These are phyloP conservation scores for Spicauda simplicius DNA, from an alignment of 2,888 invertebrate species.

Conservation along the genomic window DNA sequence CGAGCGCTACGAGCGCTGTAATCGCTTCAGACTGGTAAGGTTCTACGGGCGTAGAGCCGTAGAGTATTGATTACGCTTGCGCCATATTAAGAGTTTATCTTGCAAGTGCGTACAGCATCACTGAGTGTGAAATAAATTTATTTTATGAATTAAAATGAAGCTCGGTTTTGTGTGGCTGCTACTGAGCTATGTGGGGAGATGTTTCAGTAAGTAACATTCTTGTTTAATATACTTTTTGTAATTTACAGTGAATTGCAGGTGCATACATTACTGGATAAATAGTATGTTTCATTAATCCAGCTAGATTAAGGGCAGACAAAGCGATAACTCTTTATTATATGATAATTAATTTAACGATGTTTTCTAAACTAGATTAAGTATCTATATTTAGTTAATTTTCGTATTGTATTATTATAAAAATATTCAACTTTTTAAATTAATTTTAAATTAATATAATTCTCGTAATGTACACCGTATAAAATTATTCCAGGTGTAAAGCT, in stretches of 20 bases:
- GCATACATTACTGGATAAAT: neutral
- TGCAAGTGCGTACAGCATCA: constrained; percentile 46
- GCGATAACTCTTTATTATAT: no score
- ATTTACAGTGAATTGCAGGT: neutral
- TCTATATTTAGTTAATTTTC: no score
- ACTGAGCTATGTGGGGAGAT: constrained; percentile 52
- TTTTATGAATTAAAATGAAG: constrained; percentile 58
- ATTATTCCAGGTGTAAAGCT: constrained; percentile 71
- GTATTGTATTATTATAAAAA: no score
- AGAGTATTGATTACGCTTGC: constrained; percentile 77
- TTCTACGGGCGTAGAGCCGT: constrained; percentile 44
- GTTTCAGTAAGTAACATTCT: constrained; percentile 61
- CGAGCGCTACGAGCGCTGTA: constrained; percentile 27
- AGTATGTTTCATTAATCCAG: neutral
- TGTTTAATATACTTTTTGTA: neutral
- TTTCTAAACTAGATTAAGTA: neutral
- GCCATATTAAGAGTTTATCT: constrained; percentile 48
- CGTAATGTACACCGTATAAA: neutral
- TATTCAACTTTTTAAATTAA: no score
- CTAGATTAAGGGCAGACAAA: neutral
- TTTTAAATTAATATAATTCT: no score
- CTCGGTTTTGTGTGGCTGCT: constrained; percentile 56
- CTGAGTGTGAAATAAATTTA: constrained; percentile 40
- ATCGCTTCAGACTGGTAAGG: constrained; percentile 1
- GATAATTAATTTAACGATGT: neutral